Conservation (phyloP, 2,113 vertebrate genomes). For the Procapra przewalskii region DNA sequence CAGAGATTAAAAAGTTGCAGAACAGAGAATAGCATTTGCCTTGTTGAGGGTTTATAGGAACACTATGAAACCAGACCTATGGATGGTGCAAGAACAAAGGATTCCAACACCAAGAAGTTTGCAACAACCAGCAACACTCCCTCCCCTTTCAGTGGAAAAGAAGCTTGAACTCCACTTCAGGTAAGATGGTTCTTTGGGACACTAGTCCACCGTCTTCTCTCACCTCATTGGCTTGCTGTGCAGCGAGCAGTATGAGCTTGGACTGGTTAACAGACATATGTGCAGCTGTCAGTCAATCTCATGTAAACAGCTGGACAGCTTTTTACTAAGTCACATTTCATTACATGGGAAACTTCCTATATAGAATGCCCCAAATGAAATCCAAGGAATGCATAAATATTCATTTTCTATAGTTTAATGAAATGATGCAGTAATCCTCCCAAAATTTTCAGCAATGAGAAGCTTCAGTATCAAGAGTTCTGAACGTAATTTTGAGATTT, state of each 20-base stretch:
- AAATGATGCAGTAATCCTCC: constrained; percentile 37
- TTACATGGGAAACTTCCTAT: constrained; percentile 39
- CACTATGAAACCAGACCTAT: background rate
- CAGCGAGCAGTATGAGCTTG: accelerated
- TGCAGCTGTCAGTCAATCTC: constrained; percentile 12
- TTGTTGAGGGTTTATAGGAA: background rate
- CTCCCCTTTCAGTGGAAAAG: background rate
- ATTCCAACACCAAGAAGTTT: background rate
- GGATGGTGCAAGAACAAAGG: background rate
- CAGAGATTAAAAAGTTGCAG: background rate
- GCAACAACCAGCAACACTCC: background rate
- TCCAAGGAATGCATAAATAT: background rate
- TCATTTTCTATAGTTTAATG: constrained; percentile 30
- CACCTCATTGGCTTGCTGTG: background rate
- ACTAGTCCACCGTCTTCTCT: background rate
- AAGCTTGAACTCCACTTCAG: background rate
- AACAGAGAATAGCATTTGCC: background rate
- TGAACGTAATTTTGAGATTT: background rate
- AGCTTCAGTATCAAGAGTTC: background rate
- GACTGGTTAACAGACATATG: background rate
- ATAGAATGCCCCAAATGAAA: background rate
- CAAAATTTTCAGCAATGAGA: background rate
- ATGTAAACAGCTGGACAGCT: constrained; percentile 33
- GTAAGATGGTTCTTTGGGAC: background rate
- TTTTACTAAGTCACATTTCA: constrained; percentile 30